Conservation (phyloP, 2,113 vertebrate genomes). For the Onychostruthus taczanowskii region DNA sequence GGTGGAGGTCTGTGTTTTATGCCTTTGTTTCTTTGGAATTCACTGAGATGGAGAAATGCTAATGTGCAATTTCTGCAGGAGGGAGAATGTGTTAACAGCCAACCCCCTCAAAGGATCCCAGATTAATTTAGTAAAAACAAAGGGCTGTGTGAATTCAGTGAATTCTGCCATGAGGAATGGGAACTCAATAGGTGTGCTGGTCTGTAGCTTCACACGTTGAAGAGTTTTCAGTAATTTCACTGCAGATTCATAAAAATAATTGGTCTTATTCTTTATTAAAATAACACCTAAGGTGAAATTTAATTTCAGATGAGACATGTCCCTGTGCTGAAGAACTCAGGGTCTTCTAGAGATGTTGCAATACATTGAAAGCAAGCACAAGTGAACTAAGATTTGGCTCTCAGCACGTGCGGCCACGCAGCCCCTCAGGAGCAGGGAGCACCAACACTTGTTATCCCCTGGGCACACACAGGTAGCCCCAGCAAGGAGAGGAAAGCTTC, state of each 20-base stretch:
- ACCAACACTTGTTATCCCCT: not conserved
- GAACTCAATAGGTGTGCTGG: not conserved
- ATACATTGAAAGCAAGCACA: not conserved
- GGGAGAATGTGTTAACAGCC: not conserved
- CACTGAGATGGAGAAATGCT: not conserved
- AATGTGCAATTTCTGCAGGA: not conserved
- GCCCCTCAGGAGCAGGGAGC: not conserved
- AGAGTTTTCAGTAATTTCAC: not conserved
- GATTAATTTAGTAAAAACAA: not conserved
- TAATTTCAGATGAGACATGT: not conserved
- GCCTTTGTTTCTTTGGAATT: not conserved
- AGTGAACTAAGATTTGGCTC: not conserved
- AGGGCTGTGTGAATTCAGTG: not conserved
- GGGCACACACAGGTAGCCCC: not conserved
- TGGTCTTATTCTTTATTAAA: not conserved
- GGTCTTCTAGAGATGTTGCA: not conserved
- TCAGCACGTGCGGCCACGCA: accelerated
- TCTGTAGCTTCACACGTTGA: not conserved
- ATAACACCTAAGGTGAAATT: not conserved
- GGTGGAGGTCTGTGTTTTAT: not conserved
- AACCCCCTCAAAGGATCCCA: not conserved
- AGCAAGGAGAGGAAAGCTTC: not conserved
- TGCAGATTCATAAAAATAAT: not conserved
- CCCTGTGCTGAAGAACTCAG: not conserved
- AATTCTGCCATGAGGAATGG: not conserved